phyloP scores from a whole-genome alignment of 37 sponge, comb jelly and placozoan species.

The Ianthella basta region DNA sequence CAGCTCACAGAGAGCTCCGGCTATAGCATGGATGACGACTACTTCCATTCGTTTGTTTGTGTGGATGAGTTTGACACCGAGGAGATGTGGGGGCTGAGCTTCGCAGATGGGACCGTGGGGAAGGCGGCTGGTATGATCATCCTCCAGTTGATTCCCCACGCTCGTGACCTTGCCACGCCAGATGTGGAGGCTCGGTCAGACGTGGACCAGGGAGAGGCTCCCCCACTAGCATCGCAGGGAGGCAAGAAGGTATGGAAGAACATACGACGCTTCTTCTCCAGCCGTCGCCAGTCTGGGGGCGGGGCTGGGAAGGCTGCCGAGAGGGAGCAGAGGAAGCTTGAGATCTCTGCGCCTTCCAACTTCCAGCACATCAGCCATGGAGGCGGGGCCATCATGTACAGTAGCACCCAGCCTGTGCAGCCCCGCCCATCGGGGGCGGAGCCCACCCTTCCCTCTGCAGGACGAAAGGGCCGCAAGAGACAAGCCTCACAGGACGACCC shows the following conservation, averaged over 20 bases:
- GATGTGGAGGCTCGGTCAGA: background rate
- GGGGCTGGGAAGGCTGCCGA: too few relatives aligned
- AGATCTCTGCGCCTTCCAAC: background rate
- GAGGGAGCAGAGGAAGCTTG: background rate
- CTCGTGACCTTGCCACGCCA: background rate
- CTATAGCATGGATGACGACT: background rate
- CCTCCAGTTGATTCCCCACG: background rate
- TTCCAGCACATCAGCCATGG: conserved; percentile 10
- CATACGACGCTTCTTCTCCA: conserved; percentile 6
- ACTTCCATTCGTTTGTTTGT: conserved; percentile 21
- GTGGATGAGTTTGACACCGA: conserved; percentile 1
- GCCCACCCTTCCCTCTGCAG: background rate
- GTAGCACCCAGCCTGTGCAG: background rate
- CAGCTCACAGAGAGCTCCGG: background rate
- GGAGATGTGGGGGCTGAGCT: background rate
- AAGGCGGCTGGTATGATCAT: background rate
- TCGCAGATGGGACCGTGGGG: background rate
- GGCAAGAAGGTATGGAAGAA: background rate
- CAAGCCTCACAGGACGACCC: background rate
- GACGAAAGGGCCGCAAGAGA: background rate
- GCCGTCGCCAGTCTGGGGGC: background rate
- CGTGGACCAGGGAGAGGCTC: background rate
- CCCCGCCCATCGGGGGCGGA: too few relatives aligned
- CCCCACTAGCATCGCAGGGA: background rate
- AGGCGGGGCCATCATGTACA: background rate